phyloP scores from a whole-genome alignment of 2,888 invertebrate genomes.

The Hylaea fasciaria region DNA sequence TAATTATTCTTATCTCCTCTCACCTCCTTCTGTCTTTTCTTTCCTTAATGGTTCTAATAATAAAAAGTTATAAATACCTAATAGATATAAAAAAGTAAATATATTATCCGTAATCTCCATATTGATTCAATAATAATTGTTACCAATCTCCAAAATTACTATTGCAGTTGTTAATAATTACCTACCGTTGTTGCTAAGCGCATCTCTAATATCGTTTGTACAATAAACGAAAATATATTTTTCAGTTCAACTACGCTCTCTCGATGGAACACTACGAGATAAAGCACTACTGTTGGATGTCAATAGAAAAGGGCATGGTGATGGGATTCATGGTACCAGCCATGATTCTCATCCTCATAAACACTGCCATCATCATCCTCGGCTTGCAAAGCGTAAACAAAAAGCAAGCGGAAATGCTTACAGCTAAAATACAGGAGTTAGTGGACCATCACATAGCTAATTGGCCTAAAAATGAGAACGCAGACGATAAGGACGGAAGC shows the following conservation, averaged over 20 bases:
- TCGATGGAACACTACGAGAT: constrained; percentile 90
- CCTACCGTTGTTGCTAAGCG: too few relatives aligned
- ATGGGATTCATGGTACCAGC: constrained; percentile 90
- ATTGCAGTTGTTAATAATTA: background rate
- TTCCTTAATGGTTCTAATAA: too few relatives aligned
- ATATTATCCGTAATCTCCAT: too few relatives aligned
- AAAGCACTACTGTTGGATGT: constrained; percentile 91
- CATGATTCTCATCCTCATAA: constrained; percentile 87
- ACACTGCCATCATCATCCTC: constrained; percentile 85
- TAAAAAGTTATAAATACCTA: too few relatives aligned
- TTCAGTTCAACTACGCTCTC: constrained; percentile 87
- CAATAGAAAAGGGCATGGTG: constrained; percentile 90
- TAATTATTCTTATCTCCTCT: too few relatives aligned
- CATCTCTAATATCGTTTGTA: too few relatives aligned
- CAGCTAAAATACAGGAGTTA: constrained; percentile 75
- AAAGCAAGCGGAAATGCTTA: constrained; percentile 76
- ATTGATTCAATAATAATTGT: too few relatives aligned
- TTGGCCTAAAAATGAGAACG: constrained; percentile 61
- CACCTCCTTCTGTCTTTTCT: too few relatives aligned
- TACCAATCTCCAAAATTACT: too few relatives aligned
- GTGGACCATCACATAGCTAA: constrained; percentile 75
- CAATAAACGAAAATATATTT: constrained; percentile 29
- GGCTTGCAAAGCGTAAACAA: constrained; percentile 79
- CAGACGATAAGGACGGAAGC: constrained; percentile 66
- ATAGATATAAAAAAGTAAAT: too few relatives aligned